Evolutionary conservation across 2,888 invertebrate species (phyloP).

Genomic region (Eristalis pertinax): DNA sequence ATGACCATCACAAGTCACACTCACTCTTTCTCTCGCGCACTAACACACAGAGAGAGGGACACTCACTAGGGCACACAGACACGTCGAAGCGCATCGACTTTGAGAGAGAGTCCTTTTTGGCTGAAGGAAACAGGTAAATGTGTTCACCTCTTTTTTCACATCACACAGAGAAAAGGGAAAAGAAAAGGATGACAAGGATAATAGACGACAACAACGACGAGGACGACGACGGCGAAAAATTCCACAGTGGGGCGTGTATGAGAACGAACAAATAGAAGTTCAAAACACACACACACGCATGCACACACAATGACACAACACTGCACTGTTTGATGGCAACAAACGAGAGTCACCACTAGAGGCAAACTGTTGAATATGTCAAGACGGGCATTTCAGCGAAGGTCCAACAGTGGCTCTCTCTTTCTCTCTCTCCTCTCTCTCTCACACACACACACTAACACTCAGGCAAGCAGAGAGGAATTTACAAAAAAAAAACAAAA

Average conservation of each 20-base stretch:
- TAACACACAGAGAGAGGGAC: not conserved
- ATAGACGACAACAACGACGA: not conserved
- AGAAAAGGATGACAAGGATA: not conserved
- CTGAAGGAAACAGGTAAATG: not conserved
- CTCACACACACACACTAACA: not conserved
- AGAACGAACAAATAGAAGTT: no score
- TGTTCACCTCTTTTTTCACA: not conserved
- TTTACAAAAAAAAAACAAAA: constrained; percentile 19
- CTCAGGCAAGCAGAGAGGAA: constrained; percentile 3
- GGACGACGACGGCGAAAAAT: constrained; percentile 1
- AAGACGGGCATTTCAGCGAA: constrained; percentile 46
- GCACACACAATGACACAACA: not conserved
- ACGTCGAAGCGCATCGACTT: not conserved
- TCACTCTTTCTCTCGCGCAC: constrained; percentile 13
- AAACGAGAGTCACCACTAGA: constrained; percentile 19
- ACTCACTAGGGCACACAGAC: constrained; percentile 30
- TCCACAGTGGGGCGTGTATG: constrained; percentile 46
- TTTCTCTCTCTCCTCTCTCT: no score
- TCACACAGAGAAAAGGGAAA: no score
- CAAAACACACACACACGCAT: not conserved
- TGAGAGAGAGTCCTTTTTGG: not conserved
- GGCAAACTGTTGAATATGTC: constrained; percentile 71
- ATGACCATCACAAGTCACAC: constrained; percentile 39
- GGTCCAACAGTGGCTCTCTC: not conserved
- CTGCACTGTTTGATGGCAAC: not conserved